These are phyloP conservation scores for Trematocara nigrifrons DNA, from an alignment of 2,113 vertebrate genomes.

Conservation along the genomic window DNA sequence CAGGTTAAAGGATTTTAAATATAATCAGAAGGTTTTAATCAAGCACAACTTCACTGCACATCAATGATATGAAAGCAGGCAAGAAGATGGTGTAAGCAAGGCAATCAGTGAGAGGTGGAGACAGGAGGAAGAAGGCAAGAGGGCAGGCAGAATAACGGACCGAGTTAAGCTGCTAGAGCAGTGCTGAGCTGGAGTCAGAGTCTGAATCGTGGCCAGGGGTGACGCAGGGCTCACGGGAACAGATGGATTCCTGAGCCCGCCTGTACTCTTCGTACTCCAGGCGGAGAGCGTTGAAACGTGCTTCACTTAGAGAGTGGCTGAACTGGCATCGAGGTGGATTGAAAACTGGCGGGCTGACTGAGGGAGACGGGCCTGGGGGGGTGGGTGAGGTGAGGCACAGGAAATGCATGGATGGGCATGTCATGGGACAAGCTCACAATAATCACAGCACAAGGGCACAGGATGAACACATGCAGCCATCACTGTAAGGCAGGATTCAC, in stretches of 20 bases:
- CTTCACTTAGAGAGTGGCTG: constrained; percentile 70
- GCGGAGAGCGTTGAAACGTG: constrained; percentile 74
- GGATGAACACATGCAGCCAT: constrained; percentile 35
- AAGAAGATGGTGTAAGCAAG: constrained; percentile 17
- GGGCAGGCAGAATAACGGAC: constrained; percentile 50
- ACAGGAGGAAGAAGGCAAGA: constrained; percentile 1
- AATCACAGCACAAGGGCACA: constrained; percentile 39
- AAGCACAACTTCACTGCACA: background rate
- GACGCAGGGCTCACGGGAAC: constrained; percentile 42
- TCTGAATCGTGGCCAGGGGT: constrained; percentile 52
- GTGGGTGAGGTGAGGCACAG: constrained; percentile 44
- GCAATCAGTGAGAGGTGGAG: constrained; percentile 17
- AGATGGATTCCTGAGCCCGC: constrained; percentile 54
- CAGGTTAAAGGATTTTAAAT: background rate
- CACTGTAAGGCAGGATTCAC: background rate
- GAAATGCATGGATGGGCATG: constrained; percentile 51
- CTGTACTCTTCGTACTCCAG: constrained; percentile 74
- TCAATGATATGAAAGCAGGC: constrained; percentile 5
- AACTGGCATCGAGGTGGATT: constrained; percentile 38
- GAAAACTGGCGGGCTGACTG: constrained; percentile 54
- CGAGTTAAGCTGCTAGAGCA: constrained; percentile 63
- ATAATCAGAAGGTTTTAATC: background rate
- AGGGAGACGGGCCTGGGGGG: constrained; percentile 52
- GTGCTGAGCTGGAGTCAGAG: constrained; percentile 68
- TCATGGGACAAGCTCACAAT: constrained; percentile 42